Evolutionary conservation across 2,113 vertebrate genomes (phyloP), one percentile per base, ranked within the genome.

Genomic region (Panthera tigris): DNA sequence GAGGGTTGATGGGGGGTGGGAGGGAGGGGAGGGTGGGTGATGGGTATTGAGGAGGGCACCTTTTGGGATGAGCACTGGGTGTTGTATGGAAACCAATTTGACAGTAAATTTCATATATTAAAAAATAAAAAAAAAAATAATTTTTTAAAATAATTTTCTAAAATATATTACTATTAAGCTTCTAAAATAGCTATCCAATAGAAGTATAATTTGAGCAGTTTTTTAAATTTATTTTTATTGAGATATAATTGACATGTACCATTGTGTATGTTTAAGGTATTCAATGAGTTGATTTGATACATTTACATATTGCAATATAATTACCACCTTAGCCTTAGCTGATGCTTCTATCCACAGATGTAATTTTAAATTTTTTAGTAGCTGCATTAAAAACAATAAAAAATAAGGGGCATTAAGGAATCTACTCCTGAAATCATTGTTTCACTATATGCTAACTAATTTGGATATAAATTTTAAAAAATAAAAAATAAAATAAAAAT

Each of bases 121-220:
- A n/a, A n/a, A n/a, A n/a, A n/a, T n/a, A n/a, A n/a, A n/a, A 94
- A 89, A 91, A 69, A 94, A 89, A 91, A 69, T 92, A 15, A 66
- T 91, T 36, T n/a, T 8, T 41, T 78, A 8, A 48, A 39, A 45
- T 45, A 94, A 81, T 12, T 87, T 86, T 82, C 92, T 33, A 55
- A 82, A 96, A 69, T 50, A 73, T 36, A 21, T 61, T 73, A 63
- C 71, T 69, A 68, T 76, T 52, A 76, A 76, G 25, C 8, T 66
- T 86, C 27, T 65, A 65, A 85, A 78, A 85, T 5, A 15, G 33
- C 33, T 66, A 23, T 85, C 5, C 11, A 50, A 50, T 85, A 92
- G 29, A n/a, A 61, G 11, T 63, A 31, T 66, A 76, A 76, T 86
- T 52, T 66, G 19, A 52, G 39, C 25, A 80, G 19, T 41, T 61